Base-by-base conservation (phyloP, 2,113 vertebrate genomes). In the Xenopus laevis region DNA sequence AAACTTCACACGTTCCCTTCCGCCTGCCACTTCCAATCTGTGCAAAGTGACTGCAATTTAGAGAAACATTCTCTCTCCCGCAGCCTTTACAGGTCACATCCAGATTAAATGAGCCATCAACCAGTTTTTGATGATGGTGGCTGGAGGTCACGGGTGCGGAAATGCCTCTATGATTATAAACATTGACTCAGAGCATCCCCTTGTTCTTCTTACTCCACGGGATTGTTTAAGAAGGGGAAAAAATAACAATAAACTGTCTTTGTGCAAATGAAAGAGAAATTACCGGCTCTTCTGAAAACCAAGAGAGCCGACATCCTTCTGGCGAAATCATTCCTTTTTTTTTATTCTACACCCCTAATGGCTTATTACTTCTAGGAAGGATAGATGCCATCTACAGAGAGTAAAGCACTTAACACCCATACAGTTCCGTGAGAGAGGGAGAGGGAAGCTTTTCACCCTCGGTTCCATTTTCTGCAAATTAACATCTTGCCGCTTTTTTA, bases 81-180 rank as follows among this genome's bases (percentile, higher is more conserved):
- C 18, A 0, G 23, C 20, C 69, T 0, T 18, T 16, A 55, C 0
- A 0, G 0, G 0, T 5, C 0, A 50, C 47, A 4, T 47, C 58
- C 12, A 0, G 2, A 64, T 9, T 0, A 0, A 16, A 78, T 62
- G 55, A 57, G 66, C 53, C 12, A 33, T 15, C 11, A 80, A 78
- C 55, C 13, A 55, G 53, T 55, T 55, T 55, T 55, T 55, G 4
- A 50, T 55, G 13, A 7, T n/a, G 53, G 7, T 16, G 17, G 15
- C 53, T 55, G 53, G 53, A 55, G 53, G 53, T 55, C 53, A 55
- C 13, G 8, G 7, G 17, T 16, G 13, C 17, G 16, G 8, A n/a
- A 13, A 7, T n/a, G 53, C 15, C 53, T n/a, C 17, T n/a, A 13
- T n/a, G 4, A 55, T 55, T 55, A 55, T 55, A 55, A n/a, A 13